These are phyloP conservation scores for Chironomus striatipennis DNA, from an alignment of 1,140 invertebrate species.

Conservation along the genomic window DNA sequence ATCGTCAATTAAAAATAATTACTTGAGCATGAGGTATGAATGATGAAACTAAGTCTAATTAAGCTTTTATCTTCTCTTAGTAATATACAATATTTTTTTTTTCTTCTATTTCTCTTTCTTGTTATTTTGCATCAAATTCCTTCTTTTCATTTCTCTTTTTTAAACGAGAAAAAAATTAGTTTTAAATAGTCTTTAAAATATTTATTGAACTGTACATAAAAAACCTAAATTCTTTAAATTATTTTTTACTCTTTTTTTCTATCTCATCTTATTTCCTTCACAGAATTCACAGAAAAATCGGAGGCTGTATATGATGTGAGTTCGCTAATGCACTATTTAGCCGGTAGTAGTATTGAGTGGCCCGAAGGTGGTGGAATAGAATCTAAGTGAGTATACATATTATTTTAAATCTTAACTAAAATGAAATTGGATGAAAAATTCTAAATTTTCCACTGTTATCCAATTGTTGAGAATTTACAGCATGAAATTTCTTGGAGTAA, in stretches of 20 bases:
- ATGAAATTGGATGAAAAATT: too few relatives aligned
- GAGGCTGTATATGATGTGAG: constrained; percentile 12
- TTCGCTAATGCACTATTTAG: neutral
- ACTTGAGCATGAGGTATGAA: constrained; percentile 22
- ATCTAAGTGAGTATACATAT: constrained; percentile 22
- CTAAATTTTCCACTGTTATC: too few relatives aligned
- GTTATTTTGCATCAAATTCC: neutral
- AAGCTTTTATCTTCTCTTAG: neutral
- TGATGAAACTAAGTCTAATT: constrained; percentile 14
- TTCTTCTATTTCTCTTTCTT: neutral
- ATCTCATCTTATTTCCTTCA: neutral
- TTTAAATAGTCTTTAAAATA: too few relatives aligned
- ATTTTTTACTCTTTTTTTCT: too few relatives aligned
- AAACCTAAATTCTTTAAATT: too few relatives aligned
- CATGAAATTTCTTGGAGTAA: too few relatives aligned
- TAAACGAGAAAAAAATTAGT: neutral
- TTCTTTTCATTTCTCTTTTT: neutral
- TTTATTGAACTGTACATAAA: too few relatives aligned
- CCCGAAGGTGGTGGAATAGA: constrained; percentile 23
- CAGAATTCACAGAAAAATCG: constrained; percentile 19
- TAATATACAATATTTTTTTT: neutral
- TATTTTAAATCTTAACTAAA: neutral
- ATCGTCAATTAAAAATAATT: constrained; percentile 3
- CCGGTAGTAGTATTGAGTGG: constrained; percentile 19
- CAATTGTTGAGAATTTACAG: too few relatives aligned